Evolutionary conservation across 2,888 invertebrate genomes (phyloP).

Genomic region (Pristionchus arcanus): DNA sequence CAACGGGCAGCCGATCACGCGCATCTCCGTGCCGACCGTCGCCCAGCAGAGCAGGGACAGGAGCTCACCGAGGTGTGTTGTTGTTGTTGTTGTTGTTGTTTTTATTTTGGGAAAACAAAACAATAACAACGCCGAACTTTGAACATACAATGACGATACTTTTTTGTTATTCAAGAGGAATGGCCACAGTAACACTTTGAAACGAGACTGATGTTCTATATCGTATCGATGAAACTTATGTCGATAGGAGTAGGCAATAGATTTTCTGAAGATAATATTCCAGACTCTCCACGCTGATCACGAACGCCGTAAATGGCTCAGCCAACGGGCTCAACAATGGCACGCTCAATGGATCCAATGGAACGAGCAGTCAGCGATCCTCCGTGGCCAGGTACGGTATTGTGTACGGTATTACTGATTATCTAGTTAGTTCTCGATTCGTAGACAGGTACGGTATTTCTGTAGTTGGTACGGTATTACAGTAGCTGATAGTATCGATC

Average conservation of each 20-base stretch:
- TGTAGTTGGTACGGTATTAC: too few species aligned
- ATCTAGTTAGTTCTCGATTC: too few species aligned
- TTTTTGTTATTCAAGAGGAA: neutral
- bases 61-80: constrained; percentile 12
- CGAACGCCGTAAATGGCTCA: constrained; percentile 1
- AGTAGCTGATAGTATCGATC: too few species aligned
- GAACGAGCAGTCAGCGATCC: constrained; percentile 2
- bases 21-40: constrained; percentile 22
- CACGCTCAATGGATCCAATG: neutral
- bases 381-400: constrained; percentile 13
- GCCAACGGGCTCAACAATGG: neutral
- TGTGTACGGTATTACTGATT: too few species aligned
- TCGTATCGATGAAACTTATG: neutral
- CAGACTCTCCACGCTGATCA: constrained; percentile 16
- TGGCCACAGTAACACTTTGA: neutral
- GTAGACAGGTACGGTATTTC: too few species aligned
- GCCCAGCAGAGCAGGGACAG: neutral
- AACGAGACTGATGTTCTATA: neutral
- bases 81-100: neutral
- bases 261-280: neutral
- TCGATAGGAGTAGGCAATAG: too few species aligned
- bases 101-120: neutral
- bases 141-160: neutral
- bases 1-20: constrained; percentile 53
- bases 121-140: neutral